phyloP scores from a whole-genome alignment of 2,888 invertebrate genomes.

The Fragum whitleyi region DNA sequence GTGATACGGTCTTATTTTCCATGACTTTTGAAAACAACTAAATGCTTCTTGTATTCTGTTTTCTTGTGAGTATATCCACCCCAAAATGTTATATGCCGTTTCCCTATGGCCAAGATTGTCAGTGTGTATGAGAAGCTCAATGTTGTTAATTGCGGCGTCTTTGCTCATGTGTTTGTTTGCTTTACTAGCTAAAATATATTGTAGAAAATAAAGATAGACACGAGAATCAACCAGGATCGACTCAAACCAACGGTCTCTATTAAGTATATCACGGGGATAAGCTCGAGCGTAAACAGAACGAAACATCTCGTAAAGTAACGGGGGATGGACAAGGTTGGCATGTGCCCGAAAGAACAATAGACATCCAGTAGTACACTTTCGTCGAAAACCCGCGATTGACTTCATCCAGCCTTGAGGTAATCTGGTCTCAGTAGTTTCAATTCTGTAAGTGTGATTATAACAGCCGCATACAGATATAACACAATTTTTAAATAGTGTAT shows the following conservation, averaged over 20 bases:
- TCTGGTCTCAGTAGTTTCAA: not conserved
- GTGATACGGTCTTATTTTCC: not conserved
- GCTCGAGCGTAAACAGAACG: not conserved
- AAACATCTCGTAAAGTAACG: not conserved
- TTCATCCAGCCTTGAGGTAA: not conserved
- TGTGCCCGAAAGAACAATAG: not conserved
- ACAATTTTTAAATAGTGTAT: not conserved
- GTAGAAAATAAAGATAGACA: constrained; percentile 21
- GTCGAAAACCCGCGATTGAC: not conserved
- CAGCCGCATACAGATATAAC: not conserved
- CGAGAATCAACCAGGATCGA: constrained; percentile 12
- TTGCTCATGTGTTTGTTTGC: not conserved
- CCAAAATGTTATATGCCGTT: constrained; percentile 13
- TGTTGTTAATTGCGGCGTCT: not conserved
- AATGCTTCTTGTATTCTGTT: not conserved
- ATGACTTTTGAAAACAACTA: not conserved
- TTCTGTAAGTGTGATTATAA: not conserved
- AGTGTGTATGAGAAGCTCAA: not conserved
- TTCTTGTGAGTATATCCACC: constrained; percentile 18
- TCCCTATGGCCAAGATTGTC: constrained; percentile 13
- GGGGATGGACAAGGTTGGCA: not conserved
- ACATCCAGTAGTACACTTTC: not conserved
- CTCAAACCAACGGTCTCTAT: constrained; percentile 19
- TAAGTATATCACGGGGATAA: not conserved
- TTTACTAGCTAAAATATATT: not conserved